Percentiles rank a stretch among this genome's conserved stretches.
These are phyloP conservation scores for Masticophis lateralis DNA, from an alignment of 2,797 vertebrate genomes.

Conservation along the genomic window DNA sequence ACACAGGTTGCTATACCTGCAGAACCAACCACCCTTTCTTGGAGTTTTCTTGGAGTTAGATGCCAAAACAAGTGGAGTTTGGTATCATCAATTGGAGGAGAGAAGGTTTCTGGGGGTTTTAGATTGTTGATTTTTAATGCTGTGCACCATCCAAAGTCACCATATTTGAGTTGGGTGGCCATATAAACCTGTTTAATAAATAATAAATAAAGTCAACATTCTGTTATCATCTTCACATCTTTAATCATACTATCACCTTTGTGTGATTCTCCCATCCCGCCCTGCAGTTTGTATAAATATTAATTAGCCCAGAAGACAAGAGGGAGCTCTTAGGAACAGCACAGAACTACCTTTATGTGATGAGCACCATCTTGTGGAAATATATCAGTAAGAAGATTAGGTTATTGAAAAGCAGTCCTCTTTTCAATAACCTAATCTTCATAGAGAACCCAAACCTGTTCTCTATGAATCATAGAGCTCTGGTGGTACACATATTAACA, in stretches of 20 bases:
- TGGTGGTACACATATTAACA: background rate
- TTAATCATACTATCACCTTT: background rate
- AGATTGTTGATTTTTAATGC: background rate
- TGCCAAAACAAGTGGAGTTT: background rate
- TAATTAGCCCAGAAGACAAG: background rate
- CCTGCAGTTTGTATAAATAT: background rate
- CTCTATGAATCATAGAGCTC: background rate
- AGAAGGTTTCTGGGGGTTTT: background rate
- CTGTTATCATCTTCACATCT: background rate
- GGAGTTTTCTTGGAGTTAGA: background rate
- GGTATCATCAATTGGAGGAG: background rate
- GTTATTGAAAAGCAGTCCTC: background rate
- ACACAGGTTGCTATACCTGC: background rate
- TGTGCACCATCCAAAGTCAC: background rate
- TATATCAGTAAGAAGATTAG: background rate
- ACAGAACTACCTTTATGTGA: background rate
- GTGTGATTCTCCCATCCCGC: background rate
- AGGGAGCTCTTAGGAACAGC: background rate
- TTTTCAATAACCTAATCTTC: too few relatives aligned
- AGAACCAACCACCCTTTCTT: background rate
- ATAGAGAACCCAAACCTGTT: background rate
- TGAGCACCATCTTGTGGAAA: background rate
- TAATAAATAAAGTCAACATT: background rate
- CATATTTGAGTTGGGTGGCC: background rate
- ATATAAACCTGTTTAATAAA: background rate